Percentiles rank a stretch among this genome's conserved stretches.
These are phyloP conservation scores for Calidris pygmaea DNA, from an alignment of 2,113 vertebrate genomes.

Conservation along the genomic window DNA sequence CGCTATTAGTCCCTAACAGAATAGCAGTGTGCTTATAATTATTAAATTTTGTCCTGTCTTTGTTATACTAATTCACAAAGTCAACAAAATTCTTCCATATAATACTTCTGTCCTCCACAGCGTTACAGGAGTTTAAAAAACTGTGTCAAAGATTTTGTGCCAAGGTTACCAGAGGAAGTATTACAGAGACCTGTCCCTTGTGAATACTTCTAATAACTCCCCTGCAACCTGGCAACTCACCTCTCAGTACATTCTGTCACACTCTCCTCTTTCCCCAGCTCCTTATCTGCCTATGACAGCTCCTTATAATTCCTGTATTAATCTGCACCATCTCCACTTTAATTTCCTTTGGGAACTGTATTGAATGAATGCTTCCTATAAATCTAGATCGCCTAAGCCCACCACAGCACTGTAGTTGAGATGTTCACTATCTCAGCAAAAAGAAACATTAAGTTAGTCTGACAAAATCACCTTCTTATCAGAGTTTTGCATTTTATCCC, in stretches of 20 bases:
- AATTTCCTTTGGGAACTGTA: slow-evolving; percentile 30
- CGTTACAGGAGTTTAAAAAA: background rate
- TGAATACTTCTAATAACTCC: background rate
- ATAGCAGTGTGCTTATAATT: background rate
- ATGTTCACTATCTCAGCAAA: background rate
- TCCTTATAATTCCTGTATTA: slow-evolving; percentile 16
- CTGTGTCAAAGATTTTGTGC: background rate
- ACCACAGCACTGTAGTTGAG: background rate
- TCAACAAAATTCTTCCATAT: background rate
- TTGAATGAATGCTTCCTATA: background rate
- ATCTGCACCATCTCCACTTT: slow-evolving; percentile 23
- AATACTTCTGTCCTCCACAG: background rate
- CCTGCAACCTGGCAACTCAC: background rate
- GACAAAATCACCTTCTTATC: background rate
- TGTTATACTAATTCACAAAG: background rate
- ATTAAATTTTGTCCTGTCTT: background rate
- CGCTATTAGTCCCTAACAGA: background rate
- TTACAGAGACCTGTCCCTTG: background rate
- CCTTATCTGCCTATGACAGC: slow-evolving; percentile 29
- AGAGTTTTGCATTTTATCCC: background rate
- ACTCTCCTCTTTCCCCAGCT: background rate
- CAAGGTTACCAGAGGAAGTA: background rate
- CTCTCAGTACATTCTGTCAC: background rate
- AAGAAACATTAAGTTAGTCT: background rate
- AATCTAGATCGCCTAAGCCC: background rate